Conservation (phyloP, 2,888 invertebrate genomes). For the Coelopa pilipes region DNA sequence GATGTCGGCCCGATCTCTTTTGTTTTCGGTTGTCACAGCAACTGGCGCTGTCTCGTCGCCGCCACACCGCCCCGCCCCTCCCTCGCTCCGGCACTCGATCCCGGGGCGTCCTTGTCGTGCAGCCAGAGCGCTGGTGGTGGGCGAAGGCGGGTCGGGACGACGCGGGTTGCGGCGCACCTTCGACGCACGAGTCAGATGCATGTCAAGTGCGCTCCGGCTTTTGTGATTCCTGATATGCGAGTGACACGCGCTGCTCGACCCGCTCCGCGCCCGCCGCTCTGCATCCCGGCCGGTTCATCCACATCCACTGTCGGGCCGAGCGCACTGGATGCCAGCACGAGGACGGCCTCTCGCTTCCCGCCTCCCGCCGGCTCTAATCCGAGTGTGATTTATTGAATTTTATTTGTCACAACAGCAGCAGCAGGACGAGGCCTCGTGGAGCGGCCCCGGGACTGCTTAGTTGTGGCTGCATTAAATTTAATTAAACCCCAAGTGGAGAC, state of each 20-base stretch:
- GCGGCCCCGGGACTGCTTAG: neutral
- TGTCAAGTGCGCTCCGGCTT: conserved; percentile 48
- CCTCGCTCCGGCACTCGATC: neutral
- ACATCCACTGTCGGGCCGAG: no score
- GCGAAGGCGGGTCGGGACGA: no score
- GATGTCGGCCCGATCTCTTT: conserved; percentile 5
- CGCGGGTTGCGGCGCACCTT: conserved; percentile 53
- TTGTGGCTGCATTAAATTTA: conserved; percentile 19
- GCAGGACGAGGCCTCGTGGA: conserved; percentile 38
- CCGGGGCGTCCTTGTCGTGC: conserved; percentile 28
- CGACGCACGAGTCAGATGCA: conserved; percentile 60
- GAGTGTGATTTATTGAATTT: conserved; percentile 46
- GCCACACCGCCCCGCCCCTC: no score
- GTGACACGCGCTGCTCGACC: conserved; percentile 51
- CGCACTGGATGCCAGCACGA: neutral
- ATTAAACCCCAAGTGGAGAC: conserved; percentile 18
- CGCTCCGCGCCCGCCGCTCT: neutral
- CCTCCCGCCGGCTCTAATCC: conserved; percentile 11
- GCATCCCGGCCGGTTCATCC: neutral
- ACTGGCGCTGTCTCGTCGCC: conserved; percentile 1
- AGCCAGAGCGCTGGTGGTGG: conserved; percentile 22
- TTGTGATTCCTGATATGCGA: conserved; percentile 46
- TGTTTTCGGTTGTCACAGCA: conserved; percentile 31
- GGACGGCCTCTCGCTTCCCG: neutral
- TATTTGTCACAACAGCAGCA: conserved; percentile 59